A percentile compares a stretch with the other conserved stretches of the same genome.
phyloP scores from a whole-genome alignment of 2,113 vertebrate genomes.

The Blennius ocellaris region DNA sequence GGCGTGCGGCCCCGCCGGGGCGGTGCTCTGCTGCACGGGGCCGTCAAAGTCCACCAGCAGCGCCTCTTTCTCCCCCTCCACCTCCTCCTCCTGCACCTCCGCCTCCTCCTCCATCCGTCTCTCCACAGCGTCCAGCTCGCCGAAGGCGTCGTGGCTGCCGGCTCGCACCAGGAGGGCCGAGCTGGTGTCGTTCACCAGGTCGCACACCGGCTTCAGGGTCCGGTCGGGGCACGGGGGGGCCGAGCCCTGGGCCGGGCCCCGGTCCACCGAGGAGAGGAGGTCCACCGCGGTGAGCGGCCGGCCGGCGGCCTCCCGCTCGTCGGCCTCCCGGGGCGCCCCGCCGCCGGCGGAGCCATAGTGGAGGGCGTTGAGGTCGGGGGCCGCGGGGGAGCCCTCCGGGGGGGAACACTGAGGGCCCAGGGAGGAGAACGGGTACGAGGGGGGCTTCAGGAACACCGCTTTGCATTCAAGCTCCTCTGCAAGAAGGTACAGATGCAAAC shows the following conservation, averaged over 20 bases:
- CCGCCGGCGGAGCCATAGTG: conserved; percentile 63
- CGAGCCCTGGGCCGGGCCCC: conserved; percentile 74
- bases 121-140: conserved; percentile 78
- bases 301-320: conserved; percentile 71
- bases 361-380: conserved; percentile 74
- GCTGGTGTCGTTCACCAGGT: conserved; percentile 91
- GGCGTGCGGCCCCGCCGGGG: conserved; percentile 18
- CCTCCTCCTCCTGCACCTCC: conserved; percentile 25
- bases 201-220: conserved; percentile 89
- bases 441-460: conserved; percentile 65
- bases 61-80: conserved; percentile 49
- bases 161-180: conserved; percentile 80
- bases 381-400: conserved; percentile 59
- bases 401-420: conserved; percentile 77
- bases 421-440: conserved; percentile 72
- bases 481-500: background rate
- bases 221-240: conserved; percentile 82
- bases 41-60: conserved; percentile 82
- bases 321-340: conserved; percentile 29
- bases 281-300: conserved; percentile 89
- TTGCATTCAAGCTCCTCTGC: conserved; percentile 84
- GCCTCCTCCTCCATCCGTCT: conserved; percentile 68
- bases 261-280: conserved; percentile 92
- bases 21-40: conserved; percentile 63
- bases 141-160: conserved; percentile 80